Evolutionary conservation across 2,113 vertebrate genomes (phyloP).

Genomic region (Atractosteus spatula): DNA sequence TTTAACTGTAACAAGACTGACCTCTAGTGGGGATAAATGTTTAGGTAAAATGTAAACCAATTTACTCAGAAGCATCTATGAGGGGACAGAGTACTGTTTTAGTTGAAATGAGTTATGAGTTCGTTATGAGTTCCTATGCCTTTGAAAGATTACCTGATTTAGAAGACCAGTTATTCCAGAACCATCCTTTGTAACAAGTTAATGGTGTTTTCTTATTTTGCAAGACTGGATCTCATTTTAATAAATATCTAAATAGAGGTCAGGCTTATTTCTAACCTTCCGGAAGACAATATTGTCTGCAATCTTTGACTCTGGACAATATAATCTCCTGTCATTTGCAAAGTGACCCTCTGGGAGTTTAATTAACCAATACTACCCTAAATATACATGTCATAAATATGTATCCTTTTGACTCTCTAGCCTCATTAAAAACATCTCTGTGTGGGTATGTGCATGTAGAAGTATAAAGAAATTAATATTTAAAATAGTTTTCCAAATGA

Average conservation of each 20-base stretch:
- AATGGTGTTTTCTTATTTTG: no score
- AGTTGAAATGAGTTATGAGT: constrained; percentile 11
- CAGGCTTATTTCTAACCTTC: no score
- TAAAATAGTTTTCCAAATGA: constrained; percentile 2
- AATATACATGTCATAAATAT: constrained; percentile 35
- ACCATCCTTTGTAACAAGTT: no score
- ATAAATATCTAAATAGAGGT: no score
- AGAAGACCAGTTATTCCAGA: no score
- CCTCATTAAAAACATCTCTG: constrained; percentile 15
- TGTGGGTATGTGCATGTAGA: constrained; percentile 17
- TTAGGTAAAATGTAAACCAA: constrained; percentile 2
- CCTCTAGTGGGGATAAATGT: constrained; percentile 80
- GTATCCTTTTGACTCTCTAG: constrained; percentile 26
- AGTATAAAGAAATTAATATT: constrained; percentile 21
- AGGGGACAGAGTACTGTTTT: no score
- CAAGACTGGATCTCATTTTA: no score
- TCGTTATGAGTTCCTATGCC: constrained; percentile 29
- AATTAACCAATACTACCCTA: constrained; percentile 9
- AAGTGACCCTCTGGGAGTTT: constrained; percentile 8
- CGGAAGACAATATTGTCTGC: no score
- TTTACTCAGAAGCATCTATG: neutral
- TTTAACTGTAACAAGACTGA: constrained; percentile 89
- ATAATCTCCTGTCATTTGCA: neutral
- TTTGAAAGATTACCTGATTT: neutral
- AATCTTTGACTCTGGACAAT: no score